Base-by-base conservation (phyloP, 1,140 invertebrate species). In the Drosophila mojavensis region DNA sequence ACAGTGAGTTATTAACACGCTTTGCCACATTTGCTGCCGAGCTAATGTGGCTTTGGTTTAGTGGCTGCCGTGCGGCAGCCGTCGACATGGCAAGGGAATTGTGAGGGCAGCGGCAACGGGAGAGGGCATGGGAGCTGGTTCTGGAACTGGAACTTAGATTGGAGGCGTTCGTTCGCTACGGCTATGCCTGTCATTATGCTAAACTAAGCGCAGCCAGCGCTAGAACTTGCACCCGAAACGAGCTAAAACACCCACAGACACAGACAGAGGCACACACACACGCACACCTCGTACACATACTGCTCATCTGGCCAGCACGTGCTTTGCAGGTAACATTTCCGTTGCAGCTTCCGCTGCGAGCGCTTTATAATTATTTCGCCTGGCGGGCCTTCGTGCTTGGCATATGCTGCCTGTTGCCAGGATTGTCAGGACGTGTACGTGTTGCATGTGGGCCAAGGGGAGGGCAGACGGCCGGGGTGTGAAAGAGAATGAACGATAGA, bases 281-380 rank as follows among this genome's bases (percentile, higher is more conserved):
- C 28, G 20, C 3, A 41, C 13, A 5, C 51, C 5, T 53, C 10
- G 47, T 56, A 26, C 56, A 41, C 51, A 47, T 11, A 10, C n/a
- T 5, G 24, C 43, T 43, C 43, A 10, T n/a, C n/a, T 28, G 47
- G n/a, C 20, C 41, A 76, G 84, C 80, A 88, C 84, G 84, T 88
- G 84, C 84, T 86, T 84, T 84, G 85, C 83, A 89, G 84, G 85
- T 90, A 89, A 89, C 84, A 89, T 89, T 89, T 89, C 84, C 84
- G 81, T 89, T 89, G 84, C 85, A 84, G 84, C 84, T 89, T 89
- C 84, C 84, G 84, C 78, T 90, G 66, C 63, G 85, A 88, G 85
- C 85, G 85, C 85, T 89, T 89, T 90, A 89, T 89, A 89, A 90
- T 89, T 89, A 89, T 89, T 89, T 89, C 75, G 85, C 85, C 81